phyloP scores from a whole-genome alignment of 2,888 invertebrate genomes.

The Lithophane semibrunnea region DNA sequence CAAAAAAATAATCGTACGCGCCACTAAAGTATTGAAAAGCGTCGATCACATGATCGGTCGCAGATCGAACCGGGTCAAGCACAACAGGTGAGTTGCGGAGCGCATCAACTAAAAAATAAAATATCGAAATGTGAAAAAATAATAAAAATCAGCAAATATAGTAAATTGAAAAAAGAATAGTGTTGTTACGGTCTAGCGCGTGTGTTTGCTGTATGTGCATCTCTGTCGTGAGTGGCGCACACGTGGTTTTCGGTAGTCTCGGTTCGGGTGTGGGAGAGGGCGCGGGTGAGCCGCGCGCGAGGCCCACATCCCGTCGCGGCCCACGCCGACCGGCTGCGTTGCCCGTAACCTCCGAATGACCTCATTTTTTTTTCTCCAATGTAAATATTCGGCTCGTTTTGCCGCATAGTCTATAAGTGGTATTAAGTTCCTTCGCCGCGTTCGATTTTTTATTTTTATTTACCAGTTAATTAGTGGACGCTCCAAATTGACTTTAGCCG shows the following conservation, averaged over 20 bases:
- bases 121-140: conserved; percentile 91
- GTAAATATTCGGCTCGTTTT: conserved; percentile 90
- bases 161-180: conserved; percentile 89
- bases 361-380: conserved; percentile 90
- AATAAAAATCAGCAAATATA: conserved; percentile 90
- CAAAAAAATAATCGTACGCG: conserved; percentile 70
- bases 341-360: conserved; percentile 90
- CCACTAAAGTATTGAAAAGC: conserved; percentile 83
- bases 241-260: conserved; percentile 84
- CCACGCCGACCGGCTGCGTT: conserved; percentile 89
- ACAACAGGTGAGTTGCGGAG: conserved; percentile 89
- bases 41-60: conserved; percentile 89
- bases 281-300: conserved; percentile 72
- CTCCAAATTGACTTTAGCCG: conserved; percentile 76
- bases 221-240: conserved; percentile 84
- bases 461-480: conserved; percentile 77
- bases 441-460: conserved; percentile 73
- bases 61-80: conserved; percentile 90
- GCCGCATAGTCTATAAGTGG: conserved; percentile 90
- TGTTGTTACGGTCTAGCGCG: conserved; percentile 73
- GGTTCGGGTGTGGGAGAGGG: conserved; percentile 70
- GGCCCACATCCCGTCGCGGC: conserved; percentile 89
- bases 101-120: conserved; percentile 91
- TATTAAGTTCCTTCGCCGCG: conserved; percentile 88
- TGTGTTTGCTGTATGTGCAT: conserved; percentile 68